phyloP scores from a whole-genome alignment of 1,140 invertebrate species.

The Sarcophaga peregrina region DNA sequence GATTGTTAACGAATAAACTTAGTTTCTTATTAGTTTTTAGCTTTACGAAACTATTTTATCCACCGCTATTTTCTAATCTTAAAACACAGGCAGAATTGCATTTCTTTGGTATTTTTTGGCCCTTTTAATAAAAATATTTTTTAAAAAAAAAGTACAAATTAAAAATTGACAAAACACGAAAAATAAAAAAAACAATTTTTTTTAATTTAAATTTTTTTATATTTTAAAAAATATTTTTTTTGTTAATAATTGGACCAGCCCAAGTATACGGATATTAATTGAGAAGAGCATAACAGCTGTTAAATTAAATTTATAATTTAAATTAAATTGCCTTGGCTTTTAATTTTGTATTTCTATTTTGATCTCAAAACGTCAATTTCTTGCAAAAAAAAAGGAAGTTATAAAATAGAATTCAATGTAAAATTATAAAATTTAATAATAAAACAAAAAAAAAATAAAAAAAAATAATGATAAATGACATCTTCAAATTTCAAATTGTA shows the following conservation, averaged over 20 bases:
- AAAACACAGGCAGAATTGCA: not conserved
- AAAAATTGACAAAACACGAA: too few relatives aligned
- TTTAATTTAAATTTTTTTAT: too few relatives aligned
- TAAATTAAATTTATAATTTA: too few relatives aligned
- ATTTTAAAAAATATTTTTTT: not conserved
- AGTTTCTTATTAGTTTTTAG: too few relatives aligned
- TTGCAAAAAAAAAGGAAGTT: conserved; percentile 10
- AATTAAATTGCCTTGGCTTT: conserved; percentile 23
- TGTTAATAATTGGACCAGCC: conserved; percentile 21
- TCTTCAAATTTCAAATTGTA: too few relatives aligned
- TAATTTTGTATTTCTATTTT: conserved; percentile 25
- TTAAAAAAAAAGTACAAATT: too few relatives aligned
- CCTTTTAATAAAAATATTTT: not conserved
- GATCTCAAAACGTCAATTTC: conserved; percentile 29
- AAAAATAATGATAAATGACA: too few relatives aligned
- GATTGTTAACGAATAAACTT: too few relatives aligned
- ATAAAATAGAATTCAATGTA: not conserved
- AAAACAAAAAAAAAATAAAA: not conserved
- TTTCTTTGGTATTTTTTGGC: not conserved
- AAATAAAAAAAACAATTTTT: too few relatives aligned
- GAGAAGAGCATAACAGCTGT: not conserved
- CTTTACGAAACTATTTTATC: too few relatives aligned
- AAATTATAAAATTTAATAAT: not conserved
- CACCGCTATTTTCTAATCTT: too few relatives aligned
- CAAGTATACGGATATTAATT: not conserved